Evolutionary conservation across 64 coral and sea anemone genomes (phyloP), one percentile per base, ranked within the genome.

Genomic region (Pocillopora damicornis): DNA sequence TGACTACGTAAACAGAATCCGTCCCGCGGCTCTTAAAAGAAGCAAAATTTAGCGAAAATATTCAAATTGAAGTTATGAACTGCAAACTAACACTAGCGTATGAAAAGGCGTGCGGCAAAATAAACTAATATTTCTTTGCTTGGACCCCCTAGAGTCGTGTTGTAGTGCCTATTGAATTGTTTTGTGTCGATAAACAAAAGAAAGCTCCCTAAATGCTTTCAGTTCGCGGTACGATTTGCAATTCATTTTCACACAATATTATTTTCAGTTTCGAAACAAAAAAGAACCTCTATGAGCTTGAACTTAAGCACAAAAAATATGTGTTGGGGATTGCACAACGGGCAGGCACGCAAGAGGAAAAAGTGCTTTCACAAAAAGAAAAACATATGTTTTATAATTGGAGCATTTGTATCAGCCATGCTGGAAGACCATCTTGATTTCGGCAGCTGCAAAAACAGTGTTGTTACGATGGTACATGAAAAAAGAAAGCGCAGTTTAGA

Each of bases 151-250:
- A 25, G 37, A 26, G 81, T 5, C 22, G 13, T 1, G 5, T 1
- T 25, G 15, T 15, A 58, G 42, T 57, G 69, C 37, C 17, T 30
- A 25, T 71, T 72, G 63, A 73, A 71, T 72, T 25, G 63, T 42
- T 72, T 85, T 85, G 81, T 85, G 16, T 1, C 11, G 20, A 85
- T 57, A 71, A 85, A 85, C 81, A 85, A 85, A 22, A 67, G 80
- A 68, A 17, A 67, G 10, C 62, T 62, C 12, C 35, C 9, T 72
- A 15, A 72, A 58, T 5, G 34, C 35, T 12, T 17, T 71, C 58
- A 9, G 13, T 35, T 72, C 6, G 57, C 22, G 65, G 14, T 8
- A 79, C 25, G 22, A 71, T 71, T 71, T 71, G 67, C 67, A 71
- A 71, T 71, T 11, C 11, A 18, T 60, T 60, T 14, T 79, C n/a